phyloP scores from a whole-genome alignment of 2,888 invertebrate species.

The Andrena fulva region DNA sequence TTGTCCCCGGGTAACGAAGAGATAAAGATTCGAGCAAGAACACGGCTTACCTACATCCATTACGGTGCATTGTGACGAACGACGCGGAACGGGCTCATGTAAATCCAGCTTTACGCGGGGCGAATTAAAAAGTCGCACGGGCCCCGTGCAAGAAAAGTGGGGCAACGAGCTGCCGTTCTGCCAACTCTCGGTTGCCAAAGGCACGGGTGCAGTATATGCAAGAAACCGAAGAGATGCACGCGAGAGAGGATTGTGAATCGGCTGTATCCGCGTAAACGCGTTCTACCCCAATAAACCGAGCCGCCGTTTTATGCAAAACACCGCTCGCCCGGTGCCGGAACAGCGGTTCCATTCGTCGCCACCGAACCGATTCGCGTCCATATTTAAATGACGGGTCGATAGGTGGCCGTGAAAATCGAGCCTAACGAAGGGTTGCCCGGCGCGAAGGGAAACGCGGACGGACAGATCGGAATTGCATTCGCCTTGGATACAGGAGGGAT shows the following conservation, averaged over 20 bases:
- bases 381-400: background rate
- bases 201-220: background rate
- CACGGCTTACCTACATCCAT: background rate
- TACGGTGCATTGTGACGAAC: background rate
- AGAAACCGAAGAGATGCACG: background rate
- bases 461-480: conserved; percentile 7
- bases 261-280: conserved; percentile 28
- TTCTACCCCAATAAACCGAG: conserved; percentile 30
- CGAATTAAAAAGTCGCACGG: conserved; percentile 11
- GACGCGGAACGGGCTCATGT: conserved; percentile 38
- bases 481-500: background rate
- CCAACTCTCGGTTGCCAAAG: background rate
- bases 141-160: background rate
- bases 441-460: background rate
- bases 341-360: conserved; percentile 26
- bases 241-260: conserved; percentile 23
- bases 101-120: conserved; percentile 23
- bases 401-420: background rate
- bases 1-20: conserved; percentile 25
- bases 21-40: conserved; percentile 4
- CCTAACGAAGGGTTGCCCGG: background rate
- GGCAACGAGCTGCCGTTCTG: background rate
- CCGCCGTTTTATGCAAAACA: conserved; percentile 29
- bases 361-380: background rate
- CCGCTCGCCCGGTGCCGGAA: conserved; percentile 16